Base-by-base conservation (phyloP, 2,113 vertebrate species). In the Cebidichthys violaceus region DNA sequence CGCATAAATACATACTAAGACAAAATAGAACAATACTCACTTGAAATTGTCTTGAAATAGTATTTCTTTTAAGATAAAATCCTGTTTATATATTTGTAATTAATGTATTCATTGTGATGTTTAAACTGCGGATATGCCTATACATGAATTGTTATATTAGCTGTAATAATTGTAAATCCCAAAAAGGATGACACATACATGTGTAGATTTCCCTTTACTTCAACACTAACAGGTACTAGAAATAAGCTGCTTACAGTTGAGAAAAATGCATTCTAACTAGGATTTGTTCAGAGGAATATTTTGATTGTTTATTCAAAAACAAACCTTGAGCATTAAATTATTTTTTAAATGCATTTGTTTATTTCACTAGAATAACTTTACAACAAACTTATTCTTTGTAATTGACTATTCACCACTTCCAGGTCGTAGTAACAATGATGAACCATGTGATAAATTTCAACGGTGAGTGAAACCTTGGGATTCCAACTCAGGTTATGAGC, bases 371-470 rank as follows among this genome's bases (percentile, higher is more conserved):
- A 6, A 68, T 6, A 35, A 31, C 27, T 78, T 7, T 22, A 35
- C 29, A 1, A 61, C 1, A n/a, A 45, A 39, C 17, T 68, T 22
- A 18, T 2, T 50, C 31, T 43, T 3, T 4, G 20, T 14, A 2
- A 33, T 10, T 11, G 2, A 52, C 41, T 72, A 59, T 9, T 39
- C 6, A 37, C 6, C 29, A 20, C 64, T 43, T 37, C 43, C 27
- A 50, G 5, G 29, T 67, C 14, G 70, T 37, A 65, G 29, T 57
- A 18, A 71, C n/a, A 41, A 20, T 52, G 11, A 71, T 18, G 70
- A 61, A 70, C 2, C 33, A 68, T 4, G 68, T 76, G 79, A 81
- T 27, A 4, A 45, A 82, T 80, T 60, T 82, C 10, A 81, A 4
- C 17, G 4, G 59, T 60, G 20, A 50, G 79, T 54, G 68, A 83